Base-by-base conservation (phyloP, 1,140 invertebrate species). In the Lepidurus arcticus region DNA sequence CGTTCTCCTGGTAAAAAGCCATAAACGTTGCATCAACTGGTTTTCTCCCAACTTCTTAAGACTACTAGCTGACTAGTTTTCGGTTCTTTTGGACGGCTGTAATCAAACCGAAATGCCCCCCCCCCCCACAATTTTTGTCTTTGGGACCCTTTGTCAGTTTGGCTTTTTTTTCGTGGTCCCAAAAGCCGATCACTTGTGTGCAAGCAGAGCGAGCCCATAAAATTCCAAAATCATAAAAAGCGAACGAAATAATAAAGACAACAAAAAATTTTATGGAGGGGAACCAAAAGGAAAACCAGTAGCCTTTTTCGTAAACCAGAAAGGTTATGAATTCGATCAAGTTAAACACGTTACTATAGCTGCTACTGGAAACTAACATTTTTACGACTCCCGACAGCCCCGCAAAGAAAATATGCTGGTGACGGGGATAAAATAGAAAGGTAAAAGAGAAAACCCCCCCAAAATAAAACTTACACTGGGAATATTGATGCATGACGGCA, bases 401-500 rank as follows among this genome's bases (percentile, higher is more conserved):
- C 9, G 16, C 10, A 45, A 44, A 44, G n/a, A 21, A 44, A 44
- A 42, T 44, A 8, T 10, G 8, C 8, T 5, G 13, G 16, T 53
- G 13, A 44, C 34, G 10, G n/a, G 43, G 24, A 44, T 44, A 44
- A 34, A 34, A 34, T 34, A 34, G 4, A 34, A 7, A 42, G n/a
- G 11, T 8, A 45, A 76, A 16, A 7, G 26, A 42, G 42, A 42
- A 42, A 76, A 65, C 16, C n/a, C 11, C 16, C 8, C 7, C 7
- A 76, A 10, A 16, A 21, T 1, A n/a, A 44, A 44, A 78, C 78
- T 78, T 78, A 78, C 78, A 78, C 75, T 78, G 78, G 4, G 78
- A 78, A 47, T 78, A 78, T 45, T 78, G 78, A 42, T 78, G 78
- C 16, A 78, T 74, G 24, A 78, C 73, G 2, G 78, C 74, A 21